Base-by-base conservation (phyloP, 2,888 invertebrate species). In the Drosophila multiciliata region DNA sequence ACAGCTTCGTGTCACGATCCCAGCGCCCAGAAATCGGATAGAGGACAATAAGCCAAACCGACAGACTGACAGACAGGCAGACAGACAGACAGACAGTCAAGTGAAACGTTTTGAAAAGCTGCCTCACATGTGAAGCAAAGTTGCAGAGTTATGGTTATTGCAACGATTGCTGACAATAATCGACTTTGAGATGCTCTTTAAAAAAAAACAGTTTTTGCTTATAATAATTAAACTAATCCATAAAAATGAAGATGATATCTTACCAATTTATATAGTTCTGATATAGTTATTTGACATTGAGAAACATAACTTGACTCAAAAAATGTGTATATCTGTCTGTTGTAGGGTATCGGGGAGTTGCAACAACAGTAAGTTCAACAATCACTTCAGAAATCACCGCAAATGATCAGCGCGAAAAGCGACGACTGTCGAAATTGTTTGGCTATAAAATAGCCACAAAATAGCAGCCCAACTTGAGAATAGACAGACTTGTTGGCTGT, bases 1-100 rank as follows among this genome's bases (percentile, higher is more conserved):
- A 86, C 88, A 86, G 81, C 84, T 73, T 62, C 73, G 74, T 90
- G 90, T 91, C 90, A 91, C 91, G 90, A 91, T 91, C 86, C 75
- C 69, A 87, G 90, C 75, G 75, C 86, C 75, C 79, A 77, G 75
- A 83, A 83, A 80, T 78, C 84, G 76, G 75, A 65, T 61, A 58
- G 66, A 15, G 60, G 57, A 67, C 58, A 69, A 20, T 49, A 48
- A 40, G 50, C 66, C 65, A 57, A 64, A 57, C 49, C 23, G 57
- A 42, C 45, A 23, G 3, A 20, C 45, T 20, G 42, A 20, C 23
- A 36, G 49, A 60, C 57, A 35, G 54, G 55, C 23, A 26, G 20
- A 45, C 33, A 4, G 33, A 40, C 67, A 59, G 53, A 68, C 50
- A 69, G 59, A 75, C 64, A 58, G 66, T 61, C 72, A 70, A 73